phyloP scores from a whole-genome alignment of 2,113 vertebrate species.

The Ictalurus punctatus region DNA sequence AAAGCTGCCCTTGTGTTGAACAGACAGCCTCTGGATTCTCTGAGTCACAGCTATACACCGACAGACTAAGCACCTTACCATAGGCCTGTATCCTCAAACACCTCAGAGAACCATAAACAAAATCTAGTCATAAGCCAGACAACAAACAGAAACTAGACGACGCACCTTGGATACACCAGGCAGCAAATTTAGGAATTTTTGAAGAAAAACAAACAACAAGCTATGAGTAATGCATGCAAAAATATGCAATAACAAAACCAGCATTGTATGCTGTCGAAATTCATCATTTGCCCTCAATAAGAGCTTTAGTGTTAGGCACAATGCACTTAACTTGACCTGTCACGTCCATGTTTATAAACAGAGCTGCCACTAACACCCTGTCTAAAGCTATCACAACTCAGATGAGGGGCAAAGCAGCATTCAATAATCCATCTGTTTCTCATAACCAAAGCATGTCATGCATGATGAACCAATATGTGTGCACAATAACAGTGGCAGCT shows the following conservation, averaged over 20 bases:
- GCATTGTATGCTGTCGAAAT: slow-evolving; percentile 12
- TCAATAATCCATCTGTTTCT: slow-evolving; percentile 34
- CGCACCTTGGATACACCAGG: slow-evolving; percentile 29
- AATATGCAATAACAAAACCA: neutral
- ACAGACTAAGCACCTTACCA: slow-evolving; percentile 47
- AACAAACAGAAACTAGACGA: slow-evolving; percentile 48
- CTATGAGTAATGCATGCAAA: neutral
- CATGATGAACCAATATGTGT: slow-evolving; percentile 36
- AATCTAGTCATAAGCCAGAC: slow-evolving; percentile 26
- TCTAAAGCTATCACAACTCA: slow-evolving; percentile 14
- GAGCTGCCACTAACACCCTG: slow-evolving; percentile 28
- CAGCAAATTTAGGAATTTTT: slow-evolving; percentile 21
- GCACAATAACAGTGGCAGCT: slow-evolving; percentile 41
- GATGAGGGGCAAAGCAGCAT: slow-evolving; percentile 21
- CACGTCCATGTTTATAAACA: slow-evolving; percentile 18
- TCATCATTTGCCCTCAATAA: neutral
- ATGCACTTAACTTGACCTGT: neutral
- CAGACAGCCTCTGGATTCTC: slow-evolving; percentile 52
- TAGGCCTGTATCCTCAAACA: slow-evolving; percentile 25
- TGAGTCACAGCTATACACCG: slow-evolving; percentile 59
- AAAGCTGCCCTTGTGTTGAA: slow-evolving; percentile 41
- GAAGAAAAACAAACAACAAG: slow-evolving; percentile 36
- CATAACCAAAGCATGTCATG: slow-evolving; percentile 9
- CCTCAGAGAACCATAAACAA: slow-evolving; percentile 39
- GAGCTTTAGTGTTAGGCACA: neutral